Evolutionary conservation across 1,140 invertebrate species (phyloP), one percentile per base, ranked within the genome.

Genomic region (Leptinotarsa lineolata): DNA sequence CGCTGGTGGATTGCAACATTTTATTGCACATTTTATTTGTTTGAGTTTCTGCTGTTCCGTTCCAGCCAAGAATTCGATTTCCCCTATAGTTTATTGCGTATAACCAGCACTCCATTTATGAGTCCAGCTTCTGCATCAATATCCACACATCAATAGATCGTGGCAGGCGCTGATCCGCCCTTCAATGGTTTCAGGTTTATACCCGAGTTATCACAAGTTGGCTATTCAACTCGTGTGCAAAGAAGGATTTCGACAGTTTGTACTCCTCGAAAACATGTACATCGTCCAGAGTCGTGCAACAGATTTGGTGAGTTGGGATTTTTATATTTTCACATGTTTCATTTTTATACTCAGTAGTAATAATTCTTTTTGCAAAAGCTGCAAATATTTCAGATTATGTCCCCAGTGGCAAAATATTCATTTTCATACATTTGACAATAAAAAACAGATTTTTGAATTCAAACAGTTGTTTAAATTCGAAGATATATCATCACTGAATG

Each of bases 121-220:
- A 66, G 22, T 66, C 64, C 22, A 39, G 39, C 22, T 66, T 66
- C 64, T 39, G 64, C 30, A 66, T 66, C 64, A 66, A 66, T 66
- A 66, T 66, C 64, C 30, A 66, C 64, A 66, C 67, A 68, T 68
- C 67, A 54, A 68, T 68, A 68, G n/a, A 48, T 68, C 44, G 67
- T 16, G 48, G 67, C 67, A 44, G 48, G 46, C 44, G 44, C 45
- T 68, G 67, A 68, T 68, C 67, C 67, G 20, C n/a, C 24, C 46
- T 58, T 68, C 46, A 68, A 68, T 68, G 67, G 67, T 44, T 68
- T 68, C 44, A 54, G 67, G 67, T 58, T 68, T 54, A 68, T 68
- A 45, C 22, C 45, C 39, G 48, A 68, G 44, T 68, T 68, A 68
- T 68, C 67, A 44, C 18, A 21, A 68, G 67, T 48, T 30, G 48